phyloP scores from a whole-genome alignment of 2,113 vertebrate genomes.

The Rhombomys opimus region DNA sequence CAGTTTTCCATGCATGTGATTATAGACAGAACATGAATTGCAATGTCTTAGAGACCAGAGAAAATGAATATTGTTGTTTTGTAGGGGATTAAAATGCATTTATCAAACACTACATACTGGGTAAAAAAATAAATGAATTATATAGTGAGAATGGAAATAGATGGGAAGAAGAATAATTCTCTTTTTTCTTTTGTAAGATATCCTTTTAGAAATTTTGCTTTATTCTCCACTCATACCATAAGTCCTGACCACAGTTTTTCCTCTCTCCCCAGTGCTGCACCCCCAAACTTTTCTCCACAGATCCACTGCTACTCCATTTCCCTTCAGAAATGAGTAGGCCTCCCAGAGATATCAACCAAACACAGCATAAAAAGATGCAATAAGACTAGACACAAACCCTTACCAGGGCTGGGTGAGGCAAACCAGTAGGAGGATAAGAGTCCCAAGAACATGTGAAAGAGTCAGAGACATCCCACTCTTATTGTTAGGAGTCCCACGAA shows the following conservation, averaged over 20 bases:
- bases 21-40: not conserved
- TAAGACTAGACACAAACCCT: not conserved
- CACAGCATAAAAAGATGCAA: not conserved
- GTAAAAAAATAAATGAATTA: not conserved
- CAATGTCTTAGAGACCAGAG: not conserved
- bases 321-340: not conserved
- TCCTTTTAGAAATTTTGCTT: not conserved
- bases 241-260: not conserved
- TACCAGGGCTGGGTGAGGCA: not conserved
- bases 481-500: not conserved
- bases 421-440: not conserved
- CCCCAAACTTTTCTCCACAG: not conserved
- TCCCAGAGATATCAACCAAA: not conserved
- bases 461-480: not conserved
- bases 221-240: not conserved
- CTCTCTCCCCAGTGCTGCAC: accelerated
- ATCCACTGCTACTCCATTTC: not conserved
- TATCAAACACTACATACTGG: not conserved
- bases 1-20: not conserved
- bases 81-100: not conserved
- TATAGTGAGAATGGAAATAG: accelerated
- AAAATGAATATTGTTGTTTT: not conserved
- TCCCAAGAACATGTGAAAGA: not conserved
- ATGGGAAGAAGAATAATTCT: not conserved
- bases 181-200: not conserved